Conservation (phyloP, 1,140 invertebrate species). For the Portunus trituberculatus region DNA sequence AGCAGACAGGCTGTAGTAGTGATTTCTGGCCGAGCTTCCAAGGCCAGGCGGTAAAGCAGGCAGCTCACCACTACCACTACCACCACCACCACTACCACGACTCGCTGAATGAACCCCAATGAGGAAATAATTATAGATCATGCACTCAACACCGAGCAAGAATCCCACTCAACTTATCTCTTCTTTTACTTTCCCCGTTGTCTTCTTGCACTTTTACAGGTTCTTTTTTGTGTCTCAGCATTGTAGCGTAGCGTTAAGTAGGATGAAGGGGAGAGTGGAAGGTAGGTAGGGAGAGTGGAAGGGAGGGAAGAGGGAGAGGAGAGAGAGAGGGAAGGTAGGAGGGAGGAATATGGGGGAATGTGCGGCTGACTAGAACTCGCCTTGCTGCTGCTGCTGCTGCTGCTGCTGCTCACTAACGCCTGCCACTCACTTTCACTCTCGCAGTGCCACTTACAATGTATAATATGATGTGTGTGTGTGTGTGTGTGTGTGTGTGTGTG, state of each 20-base stretch:
- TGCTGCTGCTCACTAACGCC: background rate
- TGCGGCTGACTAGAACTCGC: background rate
- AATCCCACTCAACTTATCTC: background rate
- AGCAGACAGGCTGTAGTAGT: too few relatives aligned
- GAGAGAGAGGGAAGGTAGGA: background rate
- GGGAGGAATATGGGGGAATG: background rate
- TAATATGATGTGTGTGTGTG: too few relatives aligned
- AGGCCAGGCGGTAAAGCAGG: too few relatives aligned
- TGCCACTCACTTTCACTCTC: background rate
- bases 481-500: too few relatives aligned
- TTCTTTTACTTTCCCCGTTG: background rate
- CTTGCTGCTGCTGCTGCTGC: background rate
- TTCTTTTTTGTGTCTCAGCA: background rate
- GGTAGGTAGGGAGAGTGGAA: background rate
- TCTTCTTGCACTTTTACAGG: background rate
- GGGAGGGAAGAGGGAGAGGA: background rate
- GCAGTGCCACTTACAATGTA: background rate
- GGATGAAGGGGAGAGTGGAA: background rate
- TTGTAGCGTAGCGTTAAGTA: background rate
- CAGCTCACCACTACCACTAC: too few relatives aligned
- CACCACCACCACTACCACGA: background rate
- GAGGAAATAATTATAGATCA: constrained; percentile 3
- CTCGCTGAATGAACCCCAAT: background rate
- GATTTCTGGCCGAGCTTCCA: too few relatives aligned
- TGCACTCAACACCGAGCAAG: background rate